These are phyloP conservation scores for Euphydryas editha DNA, from an alignment of 2,888 invertebrate species.

Conservation along the genomic window DNA sequence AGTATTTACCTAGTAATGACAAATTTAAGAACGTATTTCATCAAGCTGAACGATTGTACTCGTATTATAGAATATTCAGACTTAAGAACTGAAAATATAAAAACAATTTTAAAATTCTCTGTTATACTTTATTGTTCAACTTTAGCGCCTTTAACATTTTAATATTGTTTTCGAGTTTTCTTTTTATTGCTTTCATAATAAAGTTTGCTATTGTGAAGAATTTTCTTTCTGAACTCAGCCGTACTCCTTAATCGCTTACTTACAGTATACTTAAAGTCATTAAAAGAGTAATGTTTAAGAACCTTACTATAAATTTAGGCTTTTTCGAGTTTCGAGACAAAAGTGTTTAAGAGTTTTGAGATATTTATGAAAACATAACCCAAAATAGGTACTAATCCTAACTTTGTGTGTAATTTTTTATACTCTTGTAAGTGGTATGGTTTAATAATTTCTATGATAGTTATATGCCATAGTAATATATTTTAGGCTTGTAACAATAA, in stretches of 20 bases:
- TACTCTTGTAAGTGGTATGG: too few species aligned
- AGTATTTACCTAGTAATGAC: background rate
- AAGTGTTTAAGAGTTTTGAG: background rate
- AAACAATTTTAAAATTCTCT: constrained; percentile 14
- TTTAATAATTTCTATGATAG: too few species aligned
- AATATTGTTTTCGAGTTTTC: constrained; percentile 25
- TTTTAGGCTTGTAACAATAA: too few species aligned
- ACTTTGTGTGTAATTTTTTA: background rate
- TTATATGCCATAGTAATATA: too few species aligned
- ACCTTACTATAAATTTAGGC: background rate
- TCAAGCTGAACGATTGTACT: constrained; percentile 1
- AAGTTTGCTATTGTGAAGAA: constrained; percentile 21
- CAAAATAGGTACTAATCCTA: background rate
- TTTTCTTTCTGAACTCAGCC: constrained; percentile 11
- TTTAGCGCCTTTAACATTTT: constrained; percentile 22
- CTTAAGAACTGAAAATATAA: constrained; percentile 11
- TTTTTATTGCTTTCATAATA: constrained; percentile 22
- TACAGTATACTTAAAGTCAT: constrained; percentile 10
- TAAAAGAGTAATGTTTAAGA: constrained; percentile 2
- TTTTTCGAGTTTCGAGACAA: background rate
- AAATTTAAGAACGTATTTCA: background rate
- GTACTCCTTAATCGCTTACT: constrained; percentile 15
- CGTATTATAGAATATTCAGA: background rate
- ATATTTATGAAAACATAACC: background rate
- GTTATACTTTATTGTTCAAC: constrained; percentile 25